Conservation (phyloP, 2,888 invertebrate species). For the Plagiodera versicolora region DNA sequence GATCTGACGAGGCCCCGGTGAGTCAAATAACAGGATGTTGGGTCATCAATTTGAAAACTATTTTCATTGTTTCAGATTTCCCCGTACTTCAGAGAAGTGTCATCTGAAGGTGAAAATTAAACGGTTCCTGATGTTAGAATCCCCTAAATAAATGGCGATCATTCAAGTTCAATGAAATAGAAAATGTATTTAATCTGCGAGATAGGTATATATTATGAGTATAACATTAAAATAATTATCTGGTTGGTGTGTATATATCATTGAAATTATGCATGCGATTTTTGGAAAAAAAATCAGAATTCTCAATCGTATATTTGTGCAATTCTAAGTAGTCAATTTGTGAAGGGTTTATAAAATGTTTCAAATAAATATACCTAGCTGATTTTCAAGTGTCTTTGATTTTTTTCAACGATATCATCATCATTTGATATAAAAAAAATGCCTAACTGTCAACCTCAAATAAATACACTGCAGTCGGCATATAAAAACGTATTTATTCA, state of each 20-base stretch:
- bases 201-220: not conserved
- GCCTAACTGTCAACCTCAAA: too few species aligned
- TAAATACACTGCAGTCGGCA: too few species aligned
- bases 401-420: not conserved
- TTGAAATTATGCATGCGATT: conserved; percentile 6
- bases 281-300: conserved; percentile 17
- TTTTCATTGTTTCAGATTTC: conserved; percentile 19
- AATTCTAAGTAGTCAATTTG: conserved; percentile 26
- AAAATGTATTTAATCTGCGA: conserved; percentile 9
- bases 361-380: conserved; percentile 18
- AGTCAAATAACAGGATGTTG: conserved; percentile 13
- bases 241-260: conserved; percentile 5
- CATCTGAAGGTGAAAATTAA: conserved; percentile 28
- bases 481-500: not conserved
- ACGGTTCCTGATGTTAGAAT: conserved; percentile 12
- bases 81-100: conserved; percentile 18
- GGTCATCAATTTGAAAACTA: too few species aligned
- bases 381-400: conserved; percentile 16
- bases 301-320: conserved; percentile 27
- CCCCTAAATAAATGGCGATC: not conserved
- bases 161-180: not conserved
- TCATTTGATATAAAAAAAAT: too few species aligned
- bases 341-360: conserved; percentile 25
- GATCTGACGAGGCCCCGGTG: conserved; percentile 28
- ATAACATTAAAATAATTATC: not conserved